These are phyloP conservation scores for Argya squamiceps DNA, from an alignment of 2,797 vertebrate species.

Conservation along the genomic window DNA sequence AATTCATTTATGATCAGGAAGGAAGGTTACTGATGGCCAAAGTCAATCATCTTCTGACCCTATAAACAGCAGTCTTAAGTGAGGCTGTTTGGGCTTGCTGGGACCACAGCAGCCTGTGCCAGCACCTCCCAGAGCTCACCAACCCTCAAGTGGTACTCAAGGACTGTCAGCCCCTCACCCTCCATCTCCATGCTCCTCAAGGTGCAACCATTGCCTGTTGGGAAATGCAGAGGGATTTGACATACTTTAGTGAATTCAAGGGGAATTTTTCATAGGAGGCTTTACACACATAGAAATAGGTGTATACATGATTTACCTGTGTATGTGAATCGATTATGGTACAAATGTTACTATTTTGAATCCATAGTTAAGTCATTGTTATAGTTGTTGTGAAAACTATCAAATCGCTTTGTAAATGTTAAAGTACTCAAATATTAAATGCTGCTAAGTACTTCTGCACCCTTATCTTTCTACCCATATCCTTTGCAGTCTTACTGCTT, in stretches of 20 bases:
- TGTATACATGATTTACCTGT: not conserved
- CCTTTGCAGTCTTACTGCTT: not conserved
- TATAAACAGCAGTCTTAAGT: not conserved
- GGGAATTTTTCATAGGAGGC: not conserved
- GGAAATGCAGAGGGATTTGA: not conserved
- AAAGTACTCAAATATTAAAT: not conserved
- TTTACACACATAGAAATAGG: not conserved
- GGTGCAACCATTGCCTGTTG: not conserved
- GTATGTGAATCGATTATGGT: not conserved
- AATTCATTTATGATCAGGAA: not conserved
- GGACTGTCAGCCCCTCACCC: not conserved
- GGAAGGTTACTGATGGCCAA: not conserved
- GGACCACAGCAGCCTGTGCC: fast-evolving
- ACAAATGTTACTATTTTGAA: not conserved
- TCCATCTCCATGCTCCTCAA: not conserved
- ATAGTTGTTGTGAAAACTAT: not conserved
- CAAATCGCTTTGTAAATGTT: not conserved
- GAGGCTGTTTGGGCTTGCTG: not conserved
- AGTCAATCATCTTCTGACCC: not conserved
- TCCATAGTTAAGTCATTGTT: not conserved
- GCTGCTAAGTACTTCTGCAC: not conserved
- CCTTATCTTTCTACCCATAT: not conserved
- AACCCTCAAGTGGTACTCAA: not conserved
- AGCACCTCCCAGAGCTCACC: fast-evolving
- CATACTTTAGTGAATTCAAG: not conserved